Conservation (phyloP, 2,797 vertebrate genomes). For the Syngnathus acus region DNA sequence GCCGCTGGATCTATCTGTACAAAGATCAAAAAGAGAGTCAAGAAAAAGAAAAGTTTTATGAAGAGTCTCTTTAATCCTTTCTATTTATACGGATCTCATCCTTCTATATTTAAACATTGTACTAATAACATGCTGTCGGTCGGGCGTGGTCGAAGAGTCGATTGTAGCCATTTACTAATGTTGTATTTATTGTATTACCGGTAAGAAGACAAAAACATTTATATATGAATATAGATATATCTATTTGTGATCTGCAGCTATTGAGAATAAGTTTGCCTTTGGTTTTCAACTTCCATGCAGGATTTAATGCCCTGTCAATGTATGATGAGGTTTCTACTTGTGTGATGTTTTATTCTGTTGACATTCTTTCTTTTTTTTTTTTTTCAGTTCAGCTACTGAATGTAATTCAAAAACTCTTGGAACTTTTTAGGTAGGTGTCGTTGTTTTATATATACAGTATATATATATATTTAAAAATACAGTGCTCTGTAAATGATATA, state of each 20-base stretch:
- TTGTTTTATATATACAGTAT: constrained; percentile 66
- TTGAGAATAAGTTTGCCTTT: constrained; percentile 65
- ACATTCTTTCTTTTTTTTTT: constrained; percentile 44
- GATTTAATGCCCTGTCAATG: constrained; percentile 60
- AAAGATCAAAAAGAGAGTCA: constrained; percentile 29
- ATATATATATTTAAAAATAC: constrained; percentile 39
- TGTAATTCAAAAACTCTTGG: constrained; percentile 56
- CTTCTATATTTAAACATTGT: constrained; percentile 72
- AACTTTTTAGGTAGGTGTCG: constrained; percentile 69
- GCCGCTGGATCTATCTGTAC: constrained; percentile 6
- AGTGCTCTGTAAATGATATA: constrained; percentile 68
- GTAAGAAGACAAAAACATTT: constrained; percentile 67
- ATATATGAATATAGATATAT: constrained; percentile 69
- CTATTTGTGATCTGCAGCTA: constrained; percentile 72
- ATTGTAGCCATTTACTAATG: constrained; percentile 74
- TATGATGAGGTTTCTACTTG: constrained; percentile 63
- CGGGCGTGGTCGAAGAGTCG: constrained; percentile 66
- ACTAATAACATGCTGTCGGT: constrained; percentile 71
- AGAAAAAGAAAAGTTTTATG: constrained; percentile 59
- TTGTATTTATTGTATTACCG: constrained; percentile 74
- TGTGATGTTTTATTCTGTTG: constrained; percentile 59
- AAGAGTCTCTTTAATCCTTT: constrained; percentile 66
- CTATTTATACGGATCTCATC: constrained; percentile 67
- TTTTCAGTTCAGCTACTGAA: constrained; percentile 71
- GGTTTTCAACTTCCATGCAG: constrained; percentile 52